Percentiles rank a stretch among this genome's conserved stretches.
Conservation (phyloP, 2,113 vertebrate genomes). For the Procavia capensis region DNA sequence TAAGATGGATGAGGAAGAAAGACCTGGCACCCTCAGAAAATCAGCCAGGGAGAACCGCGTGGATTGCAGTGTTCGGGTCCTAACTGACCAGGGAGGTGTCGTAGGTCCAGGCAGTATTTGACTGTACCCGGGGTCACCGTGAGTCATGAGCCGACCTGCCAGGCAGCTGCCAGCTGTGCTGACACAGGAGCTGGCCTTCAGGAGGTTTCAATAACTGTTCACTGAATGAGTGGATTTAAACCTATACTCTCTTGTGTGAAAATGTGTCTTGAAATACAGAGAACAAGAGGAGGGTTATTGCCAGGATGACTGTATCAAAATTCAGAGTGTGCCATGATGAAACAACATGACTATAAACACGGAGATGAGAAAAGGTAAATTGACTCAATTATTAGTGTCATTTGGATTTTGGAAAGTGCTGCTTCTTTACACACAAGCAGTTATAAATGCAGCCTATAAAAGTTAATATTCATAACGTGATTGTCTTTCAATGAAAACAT, state of each 20-base stretch:
- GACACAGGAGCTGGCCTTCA: not conserved
- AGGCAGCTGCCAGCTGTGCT: too few species aligned
- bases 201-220: not conserved
- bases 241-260: not conserved
- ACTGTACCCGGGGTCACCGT: too few species aligned
- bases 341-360: constrained; percentile 63
- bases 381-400: constrained; percentile 79
- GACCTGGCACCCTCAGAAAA: not conserved
- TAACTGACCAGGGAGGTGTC: too few species aligned
- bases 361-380: constrained; percentile 61
- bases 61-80: too few species aligned
- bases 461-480: constrained; percentile 80
- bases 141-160: too few species aligned
- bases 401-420: constrained; percentile 73
- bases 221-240: not conserved
- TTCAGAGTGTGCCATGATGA: constrained; percentile 14
- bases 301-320: constrained; percentile 51
- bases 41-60: not conserved
- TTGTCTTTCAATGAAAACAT: constrained; percentile 75
- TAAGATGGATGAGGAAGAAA: not conserved
- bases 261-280: not conserved
- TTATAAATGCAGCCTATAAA: constrained; percentile 64
- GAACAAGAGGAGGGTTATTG: not conserved
- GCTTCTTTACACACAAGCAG: constrained; percentile 76
- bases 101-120: too few species aligned